Conservation (phyloP, 35 echinoderm and acorn worm species). For the Apostichopus japonicus region DNA sequence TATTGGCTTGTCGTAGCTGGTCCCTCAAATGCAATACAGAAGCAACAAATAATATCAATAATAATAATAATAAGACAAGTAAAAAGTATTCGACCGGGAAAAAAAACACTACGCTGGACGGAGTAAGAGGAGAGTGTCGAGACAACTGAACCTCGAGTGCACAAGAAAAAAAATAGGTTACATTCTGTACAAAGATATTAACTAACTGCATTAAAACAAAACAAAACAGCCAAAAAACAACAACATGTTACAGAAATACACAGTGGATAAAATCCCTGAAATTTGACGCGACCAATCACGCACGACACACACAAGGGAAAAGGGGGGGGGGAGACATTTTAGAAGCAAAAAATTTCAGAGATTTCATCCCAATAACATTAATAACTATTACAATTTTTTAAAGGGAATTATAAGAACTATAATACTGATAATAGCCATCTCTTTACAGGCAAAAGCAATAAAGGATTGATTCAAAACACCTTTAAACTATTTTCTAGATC, state of each 20-base stretch:
- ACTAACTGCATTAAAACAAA: not conserved
- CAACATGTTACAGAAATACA: not conserved
- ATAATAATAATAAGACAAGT: not conserved
- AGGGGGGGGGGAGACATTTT: not conserved
- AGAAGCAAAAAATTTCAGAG: not conserved
- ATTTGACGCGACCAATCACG: not conserved
- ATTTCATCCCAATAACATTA: not conserved
- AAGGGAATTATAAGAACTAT: conserved; percentile 2
- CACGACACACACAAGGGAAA: not conserved
- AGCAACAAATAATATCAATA: not conserved
- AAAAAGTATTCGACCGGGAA: not conserved
- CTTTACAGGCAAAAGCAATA: not conserved
- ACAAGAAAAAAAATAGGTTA: not conserved
- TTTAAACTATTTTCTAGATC: too few relatives aligned
- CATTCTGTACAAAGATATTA: not conserved
- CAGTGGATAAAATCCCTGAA: conserved; percentile 16
- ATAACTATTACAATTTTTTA: not conserved
- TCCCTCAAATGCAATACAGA: not conserved
- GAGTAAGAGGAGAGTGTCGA: not conserved
- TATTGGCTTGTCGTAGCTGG: not conserved
- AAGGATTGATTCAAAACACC: not conserved
- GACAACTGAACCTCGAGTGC: not conserved
- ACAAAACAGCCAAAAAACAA: not conserved
- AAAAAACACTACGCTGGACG: not conserved
- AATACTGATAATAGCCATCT: not conserved